Conservation (phyloP, 2,888 invertebrate species). For the Drosophila nr. perissopoda region DNA sequence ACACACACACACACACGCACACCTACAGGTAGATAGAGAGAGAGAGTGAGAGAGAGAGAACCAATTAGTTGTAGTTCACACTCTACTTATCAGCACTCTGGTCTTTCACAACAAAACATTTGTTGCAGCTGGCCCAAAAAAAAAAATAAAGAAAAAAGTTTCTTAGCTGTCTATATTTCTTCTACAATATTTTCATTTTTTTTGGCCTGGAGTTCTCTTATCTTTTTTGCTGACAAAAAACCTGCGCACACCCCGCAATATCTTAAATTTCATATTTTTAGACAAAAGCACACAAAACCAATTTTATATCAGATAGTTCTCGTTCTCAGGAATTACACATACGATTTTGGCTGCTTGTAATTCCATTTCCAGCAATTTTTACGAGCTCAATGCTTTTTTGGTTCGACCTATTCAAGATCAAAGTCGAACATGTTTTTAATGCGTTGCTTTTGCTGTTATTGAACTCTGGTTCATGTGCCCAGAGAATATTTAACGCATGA, state of each 20-base stretch:
- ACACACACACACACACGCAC: not conserved
- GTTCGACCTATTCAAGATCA: constrained; percentile 52
- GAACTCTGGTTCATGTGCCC: constrained; percentile 49
- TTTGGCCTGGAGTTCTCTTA: not conserved
- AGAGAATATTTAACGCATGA: constrained; percentile 57
- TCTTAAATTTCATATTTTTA: not conserved
- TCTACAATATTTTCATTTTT: not conserved
- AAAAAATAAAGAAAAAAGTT: not conserved
- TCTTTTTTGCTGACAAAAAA: constrained; percentile 5
- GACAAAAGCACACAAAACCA: not conserved
- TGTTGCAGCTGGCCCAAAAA: constrained; percentile 41
- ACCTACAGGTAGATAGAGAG: not conserved
- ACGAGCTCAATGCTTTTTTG: constrained; percentile 8
- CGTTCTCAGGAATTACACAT: not conserved
- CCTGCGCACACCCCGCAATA: constrained; percentile 9
- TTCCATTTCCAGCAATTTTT: constrained; percentile 4
- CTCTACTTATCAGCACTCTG: constrained; percentile 13
- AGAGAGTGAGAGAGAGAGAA: not conserved
- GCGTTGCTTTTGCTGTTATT: constrained; percentile 51
- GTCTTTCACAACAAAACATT: constrained; percentile 61
- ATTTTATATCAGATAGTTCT: not conserved
- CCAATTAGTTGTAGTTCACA: constrained; percentile 38
- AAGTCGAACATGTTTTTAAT: constrained; percentile 49
- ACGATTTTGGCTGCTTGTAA: constrained; percentile 9
- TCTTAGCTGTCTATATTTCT: not conserved